Evolutionary conservation across 2,888 invertebrate genomes (phyloP).

Genomic region (Rhopalosiphum nymphaeae): DNA sequence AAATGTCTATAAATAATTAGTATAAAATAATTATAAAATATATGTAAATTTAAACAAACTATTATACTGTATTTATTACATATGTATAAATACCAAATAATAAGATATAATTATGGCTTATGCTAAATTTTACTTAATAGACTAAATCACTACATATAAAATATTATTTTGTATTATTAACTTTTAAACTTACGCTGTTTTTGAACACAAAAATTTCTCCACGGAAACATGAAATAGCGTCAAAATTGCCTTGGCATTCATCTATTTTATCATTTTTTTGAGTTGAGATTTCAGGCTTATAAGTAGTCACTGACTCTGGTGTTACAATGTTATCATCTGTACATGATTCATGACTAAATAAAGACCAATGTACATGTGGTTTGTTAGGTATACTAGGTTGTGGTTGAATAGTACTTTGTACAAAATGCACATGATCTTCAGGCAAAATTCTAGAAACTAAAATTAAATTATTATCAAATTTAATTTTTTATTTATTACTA

Average conservation of each 20-base stretch:
- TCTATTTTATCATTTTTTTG: slow-evolving; percentile 71
- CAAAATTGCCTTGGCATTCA: slow-evolving; percentile 77
- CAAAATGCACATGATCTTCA: not conserved
- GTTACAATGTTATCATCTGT: slow-evolving; percentile 34
- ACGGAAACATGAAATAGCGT: slow-evolving; percentile 78
- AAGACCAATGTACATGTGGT: slow-evolving; percentile 40
- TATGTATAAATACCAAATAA: too few relatives aligned
- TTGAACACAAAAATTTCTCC: slow-evolving; percentile 76
- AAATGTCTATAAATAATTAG: not conserved
- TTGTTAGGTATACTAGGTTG: not conserved
- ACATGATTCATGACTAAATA: slow-evolving; percentile 32
- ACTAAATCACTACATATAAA: not conserved
- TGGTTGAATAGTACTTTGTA: not conserved
- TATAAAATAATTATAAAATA: not conserved
- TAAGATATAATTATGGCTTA: too few relatives aligned
- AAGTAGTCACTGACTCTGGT: slow-evolving; percentile 47
- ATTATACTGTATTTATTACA: too few relatives aligned
- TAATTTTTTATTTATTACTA: not conserved
- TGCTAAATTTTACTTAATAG: not conserved
- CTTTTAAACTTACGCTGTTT: slow-evolving; percentile 71
- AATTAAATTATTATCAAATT: slow-evolving; percentile 18
- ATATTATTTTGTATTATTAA: not conserved
- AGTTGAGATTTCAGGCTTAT: slow-evolving; percentile 70
- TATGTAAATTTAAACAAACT: too few relatives aligned
- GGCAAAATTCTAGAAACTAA: slow-evolving; percentile 19